phyloP scores from a whole-genome alignment of 37 sponge, comb jelly and placozoan genomes.

The Diacarnus erythraeanus region DNA sequence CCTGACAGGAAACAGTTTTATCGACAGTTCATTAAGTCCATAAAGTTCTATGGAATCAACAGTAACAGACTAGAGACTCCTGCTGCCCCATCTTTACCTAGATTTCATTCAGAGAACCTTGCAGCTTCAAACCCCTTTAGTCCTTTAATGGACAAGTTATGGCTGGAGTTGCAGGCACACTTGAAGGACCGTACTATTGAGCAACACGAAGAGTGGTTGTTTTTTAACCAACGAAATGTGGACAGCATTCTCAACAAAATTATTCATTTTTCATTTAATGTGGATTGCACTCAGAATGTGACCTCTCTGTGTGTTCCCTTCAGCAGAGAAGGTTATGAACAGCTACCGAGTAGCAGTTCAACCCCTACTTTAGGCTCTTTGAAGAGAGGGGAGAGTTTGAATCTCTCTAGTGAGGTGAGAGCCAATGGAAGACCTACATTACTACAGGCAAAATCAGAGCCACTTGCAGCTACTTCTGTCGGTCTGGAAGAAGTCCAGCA shows the following conservation, averaged over 20 bases:
- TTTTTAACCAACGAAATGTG: neutral
- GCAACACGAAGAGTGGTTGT: slow-evolving; percentile 21
- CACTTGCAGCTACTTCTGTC: neutral
- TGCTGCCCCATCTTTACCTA: slow-evolving; percentile 6
- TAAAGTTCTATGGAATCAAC: slow-evolving; percentile 29
- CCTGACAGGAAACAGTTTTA: slow-evolving; percentile 64
- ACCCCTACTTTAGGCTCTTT: neutral
- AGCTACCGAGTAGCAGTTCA: neutral
- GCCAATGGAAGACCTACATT: neutral
- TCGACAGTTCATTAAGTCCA: slow-evolving; percentile 24
- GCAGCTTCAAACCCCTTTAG: slow-evolving; percentile 32
- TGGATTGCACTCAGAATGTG: neutral
- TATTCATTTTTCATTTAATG: slow-evolving; percentile 10
- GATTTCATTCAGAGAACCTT: slow-evolving; percentile 57
- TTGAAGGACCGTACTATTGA: slow-evolving; percentile 9
- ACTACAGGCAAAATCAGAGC: neutral
- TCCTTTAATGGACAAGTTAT: slow-evolving; percentile 17
- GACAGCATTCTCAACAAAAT: slow-evolving; percentile 18
- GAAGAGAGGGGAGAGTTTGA: neutral
- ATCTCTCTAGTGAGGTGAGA: neutral
- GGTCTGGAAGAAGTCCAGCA: too few species aligned
- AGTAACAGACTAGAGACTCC: neutral
- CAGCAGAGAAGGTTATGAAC: neutral
- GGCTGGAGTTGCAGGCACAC: slow-evolving; percentile 52
- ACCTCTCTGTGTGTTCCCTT: neutral